phyloP scores from a whole-genome alignment of 2,113 vertebrate genomes.

The Gopherus flavomarginatus region DNA sequence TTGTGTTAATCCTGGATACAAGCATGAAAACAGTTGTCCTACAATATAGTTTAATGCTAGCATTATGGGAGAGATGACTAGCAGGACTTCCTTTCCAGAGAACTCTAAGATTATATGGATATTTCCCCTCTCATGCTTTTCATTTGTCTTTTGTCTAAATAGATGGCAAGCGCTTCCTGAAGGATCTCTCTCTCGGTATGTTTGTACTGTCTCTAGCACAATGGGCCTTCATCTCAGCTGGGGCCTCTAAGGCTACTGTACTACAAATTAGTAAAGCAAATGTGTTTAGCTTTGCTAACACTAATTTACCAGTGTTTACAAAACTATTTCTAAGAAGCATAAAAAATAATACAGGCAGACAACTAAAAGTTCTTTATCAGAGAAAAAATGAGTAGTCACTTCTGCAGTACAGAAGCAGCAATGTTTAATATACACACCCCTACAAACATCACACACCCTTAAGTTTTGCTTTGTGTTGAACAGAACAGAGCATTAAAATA shows the following conservation, averaged over 20 bases:
- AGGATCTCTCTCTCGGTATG: neutral
- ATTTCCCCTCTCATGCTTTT: neutral
- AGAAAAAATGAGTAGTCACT: neutral
- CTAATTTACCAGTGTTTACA: too few species aligned
- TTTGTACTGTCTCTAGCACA: neutral
- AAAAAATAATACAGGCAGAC: neutral
- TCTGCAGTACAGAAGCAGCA: neutral
- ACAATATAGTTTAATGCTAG: neutral
- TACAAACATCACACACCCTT: neutral
- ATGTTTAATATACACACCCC: neutral
- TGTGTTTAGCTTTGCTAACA: too few species aligned
- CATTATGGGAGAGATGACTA: neutral
- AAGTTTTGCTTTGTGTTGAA: neutral
- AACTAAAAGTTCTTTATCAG: neutral
- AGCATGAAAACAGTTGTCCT: slow-evolving; percentile 3
- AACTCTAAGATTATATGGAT: neutral
- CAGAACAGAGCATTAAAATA: neutral
- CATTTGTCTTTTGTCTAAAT: neutral
- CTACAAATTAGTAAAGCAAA: too few species aligned
- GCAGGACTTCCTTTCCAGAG: too few species aligned
- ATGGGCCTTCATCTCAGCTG: too few species aligned
- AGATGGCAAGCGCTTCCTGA: neutral
- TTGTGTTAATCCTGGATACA: slow-evolving; percentile 10
- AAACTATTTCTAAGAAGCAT: neutral
- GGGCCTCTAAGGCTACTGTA: too few species aligned